Conservation (phyloP, 2,888 invertebrate species). For the Agrilus mali region DNA sequence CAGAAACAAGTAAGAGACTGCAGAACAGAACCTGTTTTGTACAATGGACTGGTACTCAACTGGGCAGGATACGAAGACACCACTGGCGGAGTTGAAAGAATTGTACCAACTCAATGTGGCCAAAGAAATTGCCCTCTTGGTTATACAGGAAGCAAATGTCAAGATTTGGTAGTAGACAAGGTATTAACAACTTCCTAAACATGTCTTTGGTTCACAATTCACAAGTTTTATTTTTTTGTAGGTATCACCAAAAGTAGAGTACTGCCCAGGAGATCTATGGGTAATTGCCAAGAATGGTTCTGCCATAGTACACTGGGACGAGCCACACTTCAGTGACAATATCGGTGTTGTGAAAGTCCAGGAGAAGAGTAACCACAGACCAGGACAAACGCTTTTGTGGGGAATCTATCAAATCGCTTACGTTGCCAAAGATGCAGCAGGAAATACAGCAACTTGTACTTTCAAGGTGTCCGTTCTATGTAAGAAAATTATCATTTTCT, state of each 20-base stretch:
- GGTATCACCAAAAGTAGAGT: conserved; percentile 72
- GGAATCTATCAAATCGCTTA: conserved; percentile 88
- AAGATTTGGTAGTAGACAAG: conserved; percentile 73
- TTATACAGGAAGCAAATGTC: conserved; percentile 74
- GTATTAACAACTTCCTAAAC: conserved; percentile 20
- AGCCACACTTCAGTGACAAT: conserved; percentile 82
- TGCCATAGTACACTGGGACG: conserved; percentile 82
- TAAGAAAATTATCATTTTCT: conserved; percentile 36
- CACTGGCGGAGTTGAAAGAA: conserved; percentile 77
- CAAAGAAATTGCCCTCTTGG: conserved; percentile 80
- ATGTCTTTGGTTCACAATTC: conserved; percentile 2
- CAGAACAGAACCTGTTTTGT: conserved; percentile 81
- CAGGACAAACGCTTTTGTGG: conserved; percentile 81
- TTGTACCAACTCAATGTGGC: conserved; percentile 85
- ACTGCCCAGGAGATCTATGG: conserved; percentile 91
- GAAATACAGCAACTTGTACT: conserved; percentile 81
- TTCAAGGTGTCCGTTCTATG: conserved; percentile 84
- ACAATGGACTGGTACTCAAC: conserved; percentile 71
- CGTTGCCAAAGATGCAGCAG: conserved; percentile 85
- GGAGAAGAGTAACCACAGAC: conserved; percentile 75
- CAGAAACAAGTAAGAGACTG: conserved; percentile 91
- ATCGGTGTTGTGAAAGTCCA: conserved; percentile 67
- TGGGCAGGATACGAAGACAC: conserved; percentile 92
- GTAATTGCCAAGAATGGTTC: conserved; percentile 87
- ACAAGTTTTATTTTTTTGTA: conserved; percentile 17